Conservation (phyloP, 2,797 vertebrate species). For the Erpetoichthys calabaricus region DNA sequence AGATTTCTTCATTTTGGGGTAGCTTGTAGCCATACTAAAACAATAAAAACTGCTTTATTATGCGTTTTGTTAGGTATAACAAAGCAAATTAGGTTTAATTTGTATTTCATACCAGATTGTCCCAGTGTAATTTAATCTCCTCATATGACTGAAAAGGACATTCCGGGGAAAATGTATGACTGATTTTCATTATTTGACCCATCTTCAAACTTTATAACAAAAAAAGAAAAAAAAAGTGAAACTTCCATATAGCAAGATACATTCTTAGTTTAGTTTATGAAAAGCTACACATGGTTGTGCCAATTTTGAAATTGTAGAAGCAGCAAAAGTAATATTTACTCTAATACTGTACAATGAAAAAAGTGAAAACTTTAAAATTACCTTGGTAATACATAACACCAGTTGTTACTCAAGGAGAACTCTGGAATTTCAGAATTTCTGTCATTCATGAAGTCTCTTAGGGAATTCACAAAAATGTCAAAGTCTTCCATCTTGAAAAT, state of each 20-base stretch:
- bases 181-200: conserved; percentile 68
- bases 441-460: conserved; percentile 51
- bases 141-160: conserved; percentile 64
- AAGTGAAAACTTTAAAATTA: conserved; percentile 24
- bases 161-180: conserved; percentile 48
- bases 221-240: conserved; percentile 6
- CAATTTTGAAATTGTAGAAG: too few species aligned
- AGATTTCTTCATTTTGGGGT: conserved; percentile 50
- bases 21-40: conserved; percentile 76
- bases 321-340: conserved; percentile 23
- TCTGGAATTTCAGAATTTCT: conserved; percentile 42
- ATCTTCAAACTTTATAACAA: conserved; percentile 70
- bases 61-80: conserved; percentile 6
- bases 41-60: conserved; percentile 12
- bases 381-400: conserved; percentile 88
- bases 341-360: conserved; percentile 64
- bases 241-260: too few species aligned
- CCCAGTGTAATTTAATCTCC: conserved; percentile 71
- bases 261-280: too few species aligned
- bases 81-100: background rate
- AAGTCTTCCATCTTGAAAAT: conserved; percentile 61
- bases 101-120: conserved; percentile 49
- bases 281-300: too few species aligned
- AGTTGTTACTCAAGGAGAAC: conserved; percentile 46
- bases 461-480: conserved; percentile 39